phyloP scores from a whole-genome alignment of 2,888 invertebrate genomes.

The Acleris cristana region DNA sequence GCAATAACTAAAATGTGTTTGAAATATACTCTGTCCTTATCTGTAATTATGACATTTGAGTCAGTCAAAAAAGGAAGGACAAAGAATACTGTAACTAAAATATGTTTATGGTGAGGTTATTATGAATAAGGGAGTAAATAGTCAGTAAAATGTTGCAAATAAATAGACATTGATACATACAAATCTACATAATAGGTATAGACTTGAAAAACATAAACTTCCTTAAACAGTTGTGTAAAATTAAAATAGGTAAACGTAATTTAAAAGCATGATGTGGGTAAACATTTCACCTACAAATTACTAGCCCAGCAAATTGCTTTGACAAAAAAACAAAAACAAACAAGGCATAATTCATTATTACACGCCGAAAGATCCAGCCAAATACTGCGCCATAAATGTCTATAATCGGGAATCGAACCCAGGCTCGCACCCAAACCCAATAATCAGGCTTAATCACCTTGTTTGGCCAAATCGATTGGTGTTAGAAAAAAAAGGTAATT shows the following conservation, averaged over 20 bases:
- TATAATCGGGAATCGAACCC: constrained; percentile 75
- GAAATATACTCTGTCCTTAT: too few relatives aligned
- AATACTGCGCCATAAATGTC: constrained; percentile 68
- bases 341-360: constrained; percentile 73
- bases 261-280: background rate
- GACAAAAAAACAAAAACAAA: constrained; percentile 54
- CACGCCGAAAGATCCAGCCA: constrained; percentile 66
- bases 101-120: too few relatives aligned
- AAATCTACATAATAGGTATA: too few relatives aligned
- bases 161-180: too few relatives aligned
- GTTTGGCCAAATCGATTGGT: constrained; percentile 58
- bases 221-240: background rate
- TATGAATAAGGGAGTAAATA: too few relatives aligned
- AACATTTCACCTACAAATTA: constrained; percentile 20
- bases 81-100: too few relatives aligned
- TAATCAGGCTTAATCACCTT: constrained; percentile 75
- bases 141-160: too few relatives aligned
- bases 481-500: constrained; percentile 52
- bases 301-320: constrained; percentile 5
- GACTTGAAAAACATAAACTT: too few relatives aligned
- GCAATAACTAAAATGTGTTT: too few relatives aligned
- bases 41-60: too few relatives aligned
- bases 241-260: background rate
- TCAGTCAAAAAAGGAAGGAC: too few relatives aligned
- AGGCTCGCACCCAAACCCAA: constrained; percentile 66